Conservation (phyloP, 2,797 vertebrate species). For the Pseudochirops cupreus region DNA sequence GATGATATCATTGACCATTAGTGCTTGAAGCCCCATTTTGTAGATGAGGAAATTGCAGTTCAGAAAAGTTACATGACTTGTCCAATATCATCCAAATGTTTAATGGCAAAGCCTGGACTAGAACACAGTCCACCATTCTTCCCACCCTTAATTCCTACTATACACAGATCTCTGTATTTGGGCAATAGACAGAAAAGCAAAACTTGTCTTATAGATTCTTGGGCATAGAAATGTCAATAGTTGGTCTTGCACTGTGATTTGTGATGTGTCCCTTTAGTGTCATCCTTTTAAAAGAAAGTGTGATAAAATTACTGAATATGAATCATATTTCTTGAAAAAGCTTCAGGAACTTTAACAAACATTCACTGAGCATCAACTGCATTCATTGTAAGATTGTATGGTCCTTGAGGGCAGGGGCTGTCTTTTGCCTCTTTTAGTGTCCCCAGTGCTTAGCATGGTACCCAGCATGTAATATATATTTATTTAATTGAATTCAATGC, state of each 20-base stretch:
- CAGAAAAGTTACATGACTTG: neutral
- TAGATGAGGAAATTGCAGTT: neutral
- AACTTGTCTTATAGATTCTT: neutral
- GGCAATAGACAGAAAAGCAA: neutral
- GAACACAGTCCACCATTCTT: neutral
- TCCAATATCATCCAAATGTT: neutral
- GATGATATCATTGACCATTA: neutral
- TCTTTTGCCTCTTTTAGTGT: too few species aligned
- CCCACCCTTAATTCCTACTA: neutral
- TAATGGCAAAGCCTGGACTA: neutral
- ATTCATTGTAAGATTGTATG: too few species aligned
- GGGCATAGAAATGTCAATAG: neutral
- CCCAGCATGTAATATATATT: too few species aligned
- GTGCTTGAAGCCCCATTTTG: neutral
- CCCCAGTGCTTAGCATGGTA: too few species aligned
- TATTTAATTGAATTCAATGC: too few species aligned
- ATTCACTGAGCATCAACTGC: too few species aligned
- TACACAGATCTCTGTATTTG: neutral
- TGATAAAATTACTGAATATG: too few species aligned
- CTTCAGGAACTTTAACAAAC: too few species aligned
- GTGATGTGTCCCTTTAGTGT: neutral
- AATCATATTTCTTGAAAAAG: too few species aligned
- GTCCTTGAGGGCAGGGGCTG: too few species aligned
- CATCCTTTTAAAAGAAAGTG: too few species aligned
- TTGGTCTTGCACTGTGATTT: neutral